Percentiles rank a stretch among this genome's conserved stretches.
Evolutionary conservation across 2,888 invertebrate genomes (phyloP).

Genomic region (Diarsia rubi): DNA sequence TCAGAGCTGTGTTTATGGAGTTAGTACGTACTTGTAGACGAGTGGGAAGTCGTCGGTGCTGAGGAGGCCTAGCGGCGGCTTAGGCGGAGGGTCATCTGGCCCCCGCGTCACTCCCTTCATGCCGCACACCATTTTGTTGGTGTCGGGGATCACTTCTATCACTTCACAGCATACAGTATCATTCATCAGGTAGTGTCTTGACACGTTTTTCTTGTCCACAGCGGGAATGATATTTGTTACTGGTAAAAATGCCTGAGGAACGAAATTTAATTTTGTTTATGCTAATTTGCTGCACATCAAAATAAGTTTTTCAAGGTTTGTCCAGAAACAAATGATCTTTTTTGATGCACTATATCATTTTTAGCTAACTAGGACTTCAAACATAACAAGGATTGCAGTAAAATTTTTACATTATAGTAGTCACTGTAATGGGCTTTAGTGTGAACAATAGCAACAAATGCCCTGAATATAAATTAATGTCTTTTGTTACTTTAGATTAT

Average conservation of each 20-base stretch:
- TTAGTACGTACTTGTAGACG: conserved; percentile 94
- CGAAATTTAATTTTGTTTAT: conserved; percentile 17
- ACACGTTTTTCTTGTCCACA: conserved; percentile 95
- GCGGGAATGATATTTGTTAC: conserved; percentile 94
- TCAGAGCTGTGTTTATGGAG: conserved; percentile 55
- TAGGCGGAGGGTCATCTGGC: conserved; percentile 93
- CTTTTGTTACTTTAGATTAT: conserved; percentile 3
- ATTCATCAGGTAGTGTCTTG: conserved; percentile 95
- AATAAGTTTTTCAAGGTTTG: neutral
- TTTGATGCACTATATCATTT: neutral
- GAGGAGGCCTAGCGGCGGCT: conserved; percentile 95
- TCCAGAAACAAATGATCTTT: neutral
- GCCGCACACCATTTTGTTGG: conserved; percentile 96
- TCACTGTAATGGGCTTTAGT: neutral
- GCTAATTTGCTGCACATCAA: neutral
- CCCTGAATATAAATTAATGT: conserved; percentile 45
- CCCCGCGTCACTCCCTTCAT: conserved; percentile 95
- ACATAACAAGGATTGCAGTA: neutral
- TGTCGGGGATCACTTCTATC: conserved; percentile 96
- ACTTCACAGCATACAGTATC: conserved; percentile 97
- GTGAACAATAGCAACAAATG: conserved; percentile 19
- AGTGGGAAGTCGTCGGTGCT: conserved; percentile 95
- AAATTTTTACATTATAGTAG: neutral
- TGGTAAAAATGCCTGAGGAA: conserved; percentile 92
- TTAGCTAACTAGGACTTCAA: neutral